These are phyloP conservation scores for Triplophysa bombifrons DNA, from an alignment of 2,797 vertebrate genomes.

Conservation along the genomic window DNA sequence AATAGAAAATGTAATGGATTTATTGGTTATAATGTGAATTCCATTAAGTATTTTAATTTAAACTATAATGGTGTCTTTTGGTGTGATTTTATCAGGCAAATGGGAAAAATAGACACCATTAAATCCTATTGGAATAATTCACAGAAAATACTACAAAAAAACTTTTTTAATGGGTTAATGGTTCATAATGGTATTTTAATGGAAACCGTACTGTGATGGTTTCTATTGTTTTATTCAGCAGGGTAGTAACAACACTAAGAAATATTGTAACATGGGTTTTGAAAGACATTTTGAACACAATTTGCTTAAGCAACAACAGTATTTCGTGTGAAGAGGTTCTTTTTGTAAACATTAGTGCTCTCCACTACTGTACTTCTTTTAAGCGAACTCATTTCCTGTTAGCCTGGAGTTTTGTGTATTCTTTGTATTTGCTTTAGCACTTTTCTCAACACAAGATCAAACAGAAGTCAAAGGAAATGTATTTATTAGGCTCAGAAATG, in stretches of 20 bases:
- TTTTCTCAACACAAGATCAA: constrained; percentile 6
- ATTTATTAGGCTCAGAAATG: not conserved
- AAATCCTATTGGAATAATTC: no score
- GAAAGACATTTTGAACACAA: not conserved
- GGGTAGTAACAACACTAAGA: not conserved
- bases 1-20: no score
- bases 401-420: constrained; percentile 11
- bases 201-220: no score
- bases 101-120: no score
- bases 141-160: no score
- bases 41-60: no score
- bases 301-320: not conserved
- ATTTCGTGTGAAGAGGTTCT: constrained; percentile 6
- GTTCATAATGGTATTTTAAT: no score
- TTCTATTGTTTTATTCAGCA: not conserved
- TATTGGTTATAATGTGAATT: no score
- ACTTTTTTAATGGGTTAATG: no score
- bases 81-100: no score
- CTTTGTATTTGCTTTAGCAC: constrained; percentile 13
- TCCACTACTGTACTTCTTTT: not conserved
- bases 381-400: constrained; percentile 14
- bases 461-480: constrained; percentile 10
- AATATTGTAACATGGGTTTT: not conserved
- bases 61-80: no score
- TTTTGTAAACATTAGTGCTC: not conserved